Conservation (phyloP, 2,113 vertebrate species). For the Platycercus adscitus region DNA sequence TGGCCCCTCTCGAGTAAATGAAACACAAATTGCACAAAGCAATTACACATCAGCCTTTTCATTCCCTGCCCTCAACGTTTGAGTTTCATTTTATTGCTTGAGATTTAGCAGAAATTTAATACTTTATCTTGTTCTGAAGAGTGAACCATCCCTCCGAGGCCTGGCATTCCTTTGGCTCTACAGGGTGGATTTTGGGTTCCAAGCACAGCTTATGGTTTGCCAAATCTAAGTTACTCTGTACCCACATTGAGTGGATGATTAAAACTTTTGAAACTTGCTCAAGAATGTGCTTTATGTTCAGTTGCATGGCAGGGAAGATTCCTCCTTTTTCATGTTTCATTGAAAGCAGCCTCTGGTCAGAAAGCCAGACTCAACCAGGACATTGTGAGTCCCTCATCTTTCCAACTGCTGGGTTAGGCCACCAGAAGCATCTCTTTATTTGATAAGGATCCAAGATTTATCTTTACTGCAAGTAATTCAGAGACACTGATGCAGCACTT, state of each 20-base stretch:
- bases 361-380: background rate
- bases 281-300: background rate
- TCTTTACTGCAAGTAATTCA: background rate
- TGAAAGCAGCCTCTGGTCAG: background rate
- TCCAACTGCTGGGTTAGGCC: background rate
- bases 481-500: background rate
- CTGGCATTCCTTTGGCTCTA: background rate
- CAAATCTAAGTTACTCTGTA: background rate
- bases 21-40: constrained; percentile 27
- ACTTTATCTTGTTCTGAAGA: constrained; percentile 3
- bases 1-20: background rate
- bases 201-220: background rate
- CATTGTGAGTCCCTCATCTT: background rate
- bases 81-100: constrained; percentile 3
- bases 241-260: background rate
- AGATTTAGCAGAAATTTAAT: constrained; percentile 19
- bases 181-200: background rate
- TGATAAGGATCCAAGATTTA: background rate
- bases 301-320: background rate
- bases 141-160: background rate
- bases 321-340: background rate
- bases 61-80: background rate
- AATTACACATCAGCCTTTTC: background rate
- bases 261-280: constrained; percentile 8
- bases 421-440: background rate